These are phyloP conservation scores for Ammodytes marinus DNA, from an alignment of 2,113 vertebrate species.

Conservation along the genomic window DNA sequence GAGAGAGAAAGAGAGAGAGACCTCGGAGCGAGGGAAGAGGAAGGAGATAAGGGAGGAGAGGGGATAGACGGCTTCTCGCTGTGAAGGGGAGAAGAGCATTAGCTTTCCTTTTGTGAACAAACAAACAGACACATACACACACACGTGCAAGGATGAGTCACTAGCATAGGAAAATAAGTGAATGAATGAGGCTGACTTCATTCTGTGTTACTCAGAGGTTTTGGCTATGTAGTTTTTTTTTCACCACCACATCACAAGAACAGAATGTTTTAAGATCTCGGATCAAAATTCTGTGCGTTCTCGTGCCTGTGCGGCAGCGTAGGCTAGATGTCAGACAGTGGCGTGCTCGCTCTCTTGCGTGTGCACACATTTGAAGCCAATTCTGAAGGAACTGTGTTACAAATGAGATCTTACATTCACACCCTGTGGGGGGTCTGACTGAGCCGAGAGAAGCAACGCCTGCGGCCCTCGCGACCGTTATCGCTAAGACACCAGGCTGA, in stretches of 20 bases:
- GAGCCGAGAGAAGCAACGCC: slow-evolving; percentile 59
- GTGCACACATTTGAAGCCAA: slow-evolving; percentile 56
- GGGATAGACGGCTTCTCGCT: slow-evolving; percentile 44
- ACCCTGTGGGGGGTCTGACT: slow-evolving; percentile 70
- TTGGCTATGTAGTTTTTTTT: slow-evolving; percentile 54
- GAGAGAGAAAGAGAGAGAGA: slow-evolving; percentile 32
- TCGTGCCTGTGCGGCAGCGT: not conserved
- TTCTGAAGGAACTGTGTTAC: slow-evolving; percentile 61
- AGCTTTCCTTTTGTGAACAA: slow-evolving; percentile 49
- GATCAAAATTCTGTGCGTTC: slow-evolving; percentile 48
- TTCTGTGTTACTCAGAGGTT: slow-evolving; percentile 46
- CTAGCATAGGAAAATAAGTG: slow-evolving; percentile 46
- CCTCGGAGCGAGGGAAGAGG: slow-evolving; percentile 33
- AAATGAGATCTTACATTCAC: slow-evolving; percentile 74
- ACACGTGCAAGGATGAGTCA: slow-evolving; percentile 57
- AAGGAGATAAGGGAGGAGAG: slow-evolving; percentile 35
- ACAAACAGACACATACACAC: slow-evolving; percentile 3
- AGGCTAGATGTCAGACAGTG: slow-evolving; percentile 26
- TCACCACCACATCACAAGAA: slow-evolving; percentile 25
- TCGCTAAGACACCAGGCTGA: slow-evolving; percentile 43
- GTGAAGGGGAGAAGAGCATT: slow-evolving; percentile 58
- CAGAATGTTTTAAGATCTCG: slow-evolving; percentile 61
- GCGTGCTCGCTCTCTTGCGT: not conserved
- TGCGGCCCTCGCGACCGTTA: slow-evolving; percentile 51
- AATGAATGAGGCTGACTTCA: slow-evolving; percentile 56